A percentile compares a stretch with the other conserved stretches of the same genome.
These are phyloP conservation scores for Strix aluco DNA, from an alignment of 2,113 vertebrate genomes.

Conservation along the genomic window DNA sequence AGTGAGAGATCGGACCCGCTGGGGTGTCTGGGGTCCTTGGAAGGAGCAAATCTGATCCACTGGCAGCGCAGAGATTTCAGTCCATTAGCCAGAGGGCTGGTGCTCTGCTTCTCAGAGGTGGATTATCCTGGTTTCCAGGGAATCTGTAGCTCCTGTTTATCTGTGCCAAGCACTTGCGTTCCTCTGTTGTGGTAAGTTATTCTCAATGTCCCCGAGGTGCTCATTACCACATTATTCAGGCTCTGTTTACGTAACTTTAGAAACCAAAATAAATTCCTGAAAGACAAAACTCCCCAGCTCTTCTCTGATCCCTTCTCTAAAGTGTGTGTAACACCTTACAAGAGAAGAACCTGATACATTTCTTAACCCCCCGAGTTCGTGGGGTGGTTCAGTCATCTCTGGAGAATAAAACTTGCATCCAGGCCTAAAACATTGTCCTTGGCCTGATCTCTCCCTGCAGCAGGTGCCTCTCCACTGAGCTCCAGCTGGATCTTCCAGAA, in stretches of 20 bases:
- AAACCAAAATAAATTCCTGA: constrained; percentile 31
- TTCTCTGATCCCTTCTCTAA: neutral
- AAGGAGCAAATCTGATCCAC: neutral
- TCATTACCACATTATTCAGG: constrained; percentile 45
- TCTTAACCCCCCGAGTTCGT: neutral
- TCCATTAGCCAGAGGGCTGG: neutral
- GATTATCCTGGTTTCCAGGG: constrained; percentile 37
- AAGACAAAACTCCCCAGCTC: neutral
- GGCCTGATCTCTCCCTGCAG: neutral
- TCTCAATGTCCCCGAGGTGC: constrained; percentile 15
- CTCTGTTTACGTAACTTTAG: constrained; percentile 22
- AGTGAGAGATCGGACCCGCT: neutral
- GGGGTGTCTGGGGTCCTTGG: neutral
- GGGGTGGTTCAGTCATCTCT: neutral
- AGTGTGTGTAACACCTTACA: neutral
- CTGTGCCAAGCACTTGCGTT: neutral
- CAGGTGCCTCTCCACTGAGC: neutral
- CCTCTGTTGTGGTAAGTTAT: constrained; percentile 4
- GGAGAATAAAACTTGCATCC: neutral
- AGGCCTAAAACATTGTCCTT: neutral
- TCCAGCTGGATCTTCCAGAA: neutral
- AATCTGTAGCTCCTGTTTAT: constrained; percentile 12
- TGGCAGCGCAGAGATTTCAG: neutral
- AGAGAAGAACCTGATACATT: neutral
- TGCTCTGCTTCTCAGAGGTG: constrained; percentile 8